These are phyloP conservation scores for Lamproptera curius DNA, from an alignment of 2,888 invertebrate species.

Conservation along the genomic window DNA sequence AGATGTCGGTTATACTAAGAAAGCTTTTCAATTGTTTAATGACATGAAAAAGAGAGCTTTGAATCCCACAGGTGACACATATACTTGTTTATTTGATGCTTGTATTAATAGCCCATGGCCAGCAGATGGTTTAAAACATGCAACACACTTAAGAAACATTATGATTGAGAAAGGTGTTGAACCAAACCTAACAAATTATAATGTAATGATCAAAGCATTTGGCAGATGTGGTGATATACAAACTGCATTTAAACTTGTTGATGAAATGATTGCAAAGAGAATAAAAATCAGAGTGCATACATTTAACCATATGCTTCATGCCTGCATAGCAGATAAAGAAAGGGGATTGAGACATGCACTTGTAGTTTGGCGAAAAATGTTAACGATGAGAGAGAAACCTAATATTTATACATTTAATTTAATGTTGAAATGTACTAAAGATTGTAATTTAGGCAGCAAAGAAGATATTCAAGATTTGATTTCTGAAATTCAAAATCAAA, in stretches of 20 bases:
- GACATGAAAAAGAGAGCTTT: constrained; percentile 88
- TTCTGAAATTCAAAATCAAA: constrained; percentile 42
- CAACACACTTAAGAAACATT: constrained; percentile 80
- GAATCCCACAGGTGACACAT: constrained; percentile 83
- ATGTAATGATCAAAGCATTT: constrained; percentile 95
- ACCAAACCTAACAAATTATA: constrained; percentile 87
- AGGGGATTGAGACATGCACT: constrained; percentile 90
- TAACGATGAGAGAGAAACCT: constrained; percentile 80
- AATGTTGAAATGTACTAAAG: constrained; percentile 86
- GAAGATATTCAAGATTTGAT: constrained; percentile 77
- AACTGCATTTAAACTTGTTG: constrained; percentile 88
- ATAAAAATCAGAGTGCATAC: constrained; percentile 82
- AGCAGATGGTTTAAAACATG: constrained; percentile 82
- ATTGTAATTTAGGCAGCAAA: constrained; percentile 87
- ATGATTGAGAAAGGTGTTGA: constrained; percentile 83
- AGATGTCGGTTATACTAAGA: constrained; percentile 88
- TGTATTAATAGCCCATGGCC: constrained; percentile 88
- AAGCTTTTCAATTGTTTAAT: constrained; percentile 90
- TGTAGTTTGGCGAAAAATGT: constrained; percentile 92
- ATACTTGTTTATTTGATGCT: constrained; percentile 92
- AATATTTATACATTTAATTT: constrained; percentile 88
- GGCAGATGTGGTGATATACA: constrained; percentile 88
- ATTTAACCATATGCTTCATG: constrained; percentile 89
- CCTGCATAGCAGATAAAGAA: constrained; percentile 87
- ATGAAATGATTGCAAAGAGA: constrained; percentile 86